phyloP scores from a whole-genome alignment of 2,797 vertebrate species.

The Cyclopterus lumpus region DNA sequence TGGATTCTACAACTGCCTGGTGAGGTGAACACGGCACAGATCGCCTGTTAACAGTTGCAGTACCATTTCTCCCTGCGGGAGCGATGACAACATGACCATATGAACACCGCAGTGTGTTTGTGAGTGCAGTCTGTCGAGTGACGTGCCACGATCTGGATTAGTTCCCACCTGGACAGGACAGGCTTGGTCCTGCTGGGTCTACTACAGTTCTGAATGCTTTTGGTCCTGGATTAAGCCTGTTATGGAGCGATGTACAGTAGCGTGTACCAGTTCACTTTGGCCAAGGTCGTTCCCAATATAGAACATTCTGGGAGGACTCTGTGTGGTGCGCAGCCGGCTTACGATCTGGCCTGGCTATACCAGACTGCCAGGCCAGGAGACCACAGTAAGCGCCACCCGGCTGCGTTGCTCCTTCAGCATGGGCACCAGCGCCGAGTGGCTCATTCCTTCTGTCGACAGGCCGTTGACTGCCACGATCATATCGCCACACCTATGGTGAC shows the following conservation, averaged over 20 bases:
- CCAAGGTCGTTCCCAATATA: constrained; percentile 72
- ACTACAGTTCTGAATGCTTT: constrained; percentile 76
- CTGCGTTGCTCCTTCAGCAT: constrained; percentile 99
- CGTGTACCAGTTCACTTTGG: constrained; percentile 72
- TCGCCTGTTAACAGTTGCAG: constrained; percentile 71
- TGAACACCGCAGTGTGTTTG: constrained; percentile 77
- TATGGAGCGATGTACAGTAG: constrained; percentile 74
- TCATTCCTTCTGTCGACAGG: constrained; percentile 96
- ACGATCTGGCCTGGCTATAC: constrained; percentile 80
- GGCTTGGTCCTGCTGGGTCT: constrained; percentile 70
- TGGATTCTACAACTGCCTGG: constrained; percentile 73
- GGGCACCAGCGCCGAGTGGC: constrained; percentile 96
- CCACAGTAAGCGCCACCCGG: constrained; percentile 95
- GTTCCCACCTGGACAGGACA: constrained; percentile 63
- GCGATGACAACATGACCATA: constrained; percentile 77
- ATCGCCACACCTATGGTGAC: constrained; percentile 91
- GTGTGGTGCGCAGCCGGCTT: constrained; percentile 45
- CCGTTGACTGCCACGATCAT: constrained; percentile 98
- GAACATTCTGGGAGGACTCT: constrained; percentile 64
- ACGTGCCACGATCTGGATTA: constrained; percentile 74
- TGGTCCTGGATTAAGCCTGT: constrained; percentile 78
- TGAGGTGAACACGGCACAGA: constrained; percentile 72
- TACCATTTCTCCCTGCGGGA: constrained; percentile 57
- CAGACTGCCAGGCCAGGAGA: constrained; percentile 98
- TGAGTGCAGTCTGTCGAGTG: constrained; percentile 74